These are phyloP conservation scores for Drosophila neonasuta DNA, from an alignment of 2,888 invertebrate species.

Conservation along the genomic window DNA sequence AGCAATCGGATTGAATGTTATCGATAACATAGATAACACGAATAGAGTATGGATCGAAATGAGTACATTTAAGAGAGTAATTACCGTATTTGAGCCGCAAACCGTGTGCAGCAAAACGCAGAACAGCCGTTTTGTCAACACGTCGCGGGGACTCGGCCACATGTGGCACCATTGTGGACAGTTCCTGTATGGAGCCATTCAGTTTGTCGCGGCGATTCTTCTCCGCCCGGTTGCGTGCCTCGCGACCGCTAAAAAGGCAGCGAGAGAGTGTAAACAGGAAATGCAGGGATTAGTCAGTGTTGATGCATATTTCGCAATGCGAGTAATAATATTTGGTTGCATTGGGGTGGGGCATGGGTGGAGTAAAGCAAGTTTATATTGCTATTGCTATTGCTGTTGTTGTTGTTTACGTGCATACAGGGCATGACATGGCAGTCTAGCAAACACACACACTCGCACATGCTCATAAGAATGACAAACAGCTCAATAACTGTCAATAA, in stretches of 20 bases:
- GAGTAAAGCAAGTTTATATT: constrained; percentile 3
- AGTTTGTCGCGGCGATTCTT: constrained; percentile 95
- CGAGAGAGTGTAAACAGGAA: constrained; percentile 47
- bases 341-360: background rate
- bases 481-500: constrained; percentile 51
- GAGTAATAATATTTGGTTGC: constrained; percentile 12
- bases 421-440: constrained; percentile 32
- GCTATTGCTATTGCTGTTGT: constrained; percentile 3
- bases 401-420: constrained; percentile 42
- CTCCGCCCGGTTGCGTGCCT: constrained; percentile 93
- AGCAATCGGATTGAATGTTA: background rate
- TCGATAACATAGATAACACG: background rate
- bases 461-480: constrained; percentile 32
- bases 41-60: background rate
- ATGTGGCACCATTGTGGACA: constrained; percentile 92
- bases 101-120: constrained; percentile 93
- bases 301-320: constrained; percentile 23
- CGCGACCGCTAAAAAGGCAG: constrained; percentile 85
- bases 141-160: constrained; percentile 91
- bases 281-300: constrained; percentile 35
- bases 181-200: constrained; percentile 91
- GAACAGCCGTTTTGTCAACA: constrained; percentile 94
- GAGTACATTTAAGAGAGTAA: background rate
- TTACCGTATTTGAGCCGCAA: constrained; percentile 89
- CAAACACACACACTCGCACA: background rate